Conservation (phyloP, 2,113 vertebrate genomes). For the Cygnus atratus region DNA sequence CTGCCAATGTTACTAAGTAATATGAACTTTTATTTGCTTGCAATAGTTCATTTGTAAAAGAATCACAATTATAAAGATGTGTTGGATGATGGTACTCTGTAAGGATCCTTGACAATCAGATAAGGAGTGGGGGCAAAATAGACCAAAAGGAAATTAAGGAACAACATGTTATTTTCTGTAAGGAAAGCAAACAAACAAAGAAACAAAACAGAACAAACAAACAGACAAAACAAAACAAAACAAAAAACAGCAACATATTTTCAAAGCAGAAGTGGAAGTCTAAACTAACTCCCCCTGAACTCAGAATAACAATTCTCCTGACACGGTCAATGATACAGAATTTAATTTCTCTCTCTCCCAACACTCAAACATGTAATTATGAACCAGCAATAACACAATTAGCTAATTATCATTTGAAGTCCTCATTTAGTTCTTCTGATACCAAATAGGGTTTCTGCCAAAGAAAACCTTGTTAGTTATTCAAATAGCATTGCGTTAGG, state of each 20-base stretch:
- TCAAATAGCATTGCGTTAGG: constrained; percentile 14
- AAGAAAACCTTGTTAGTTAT: constrained; percentile 8
- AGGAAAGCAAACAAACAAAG: background rate
- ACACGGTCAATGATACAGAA: background rate
- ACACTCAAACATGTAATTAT: background rate
- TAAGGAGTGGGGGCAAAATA: background rate
- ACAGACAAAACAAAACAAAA: too few species aligned
- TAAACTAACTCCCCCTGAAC: background rate
- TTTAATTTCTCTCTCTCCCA: background rate
- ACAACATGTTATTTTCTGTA: background rate
- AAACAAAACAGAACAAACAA: too few species aligned
- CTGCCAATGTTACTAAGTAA: background rate
- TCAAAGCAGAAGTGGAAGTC: constrained; percentile 12
- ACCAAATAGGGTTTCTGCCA: constrained; percentile 27
- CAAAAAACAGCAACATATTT: background rate
- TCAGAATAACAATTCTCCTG: background rate
- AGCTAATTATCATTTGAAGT: background rate
- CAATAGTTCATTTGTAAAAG: constrained; percentile 24
- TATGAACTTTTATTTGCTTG: background rate
- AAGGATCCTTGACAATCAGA: constrained; percentile 17
- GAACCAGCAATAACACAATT: background rate
- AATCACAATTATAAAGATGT: background rate
- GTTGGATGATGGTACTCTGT: background rate
- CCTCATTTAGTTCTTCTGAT: background rate
- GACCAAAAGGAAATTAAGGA: background rate